Evolutionary conservation across 2,888 invertebrate genomes (phyloP), one percentile per base, ranked within the genome.

Genomic region (Odontothrips loti): DNA sequence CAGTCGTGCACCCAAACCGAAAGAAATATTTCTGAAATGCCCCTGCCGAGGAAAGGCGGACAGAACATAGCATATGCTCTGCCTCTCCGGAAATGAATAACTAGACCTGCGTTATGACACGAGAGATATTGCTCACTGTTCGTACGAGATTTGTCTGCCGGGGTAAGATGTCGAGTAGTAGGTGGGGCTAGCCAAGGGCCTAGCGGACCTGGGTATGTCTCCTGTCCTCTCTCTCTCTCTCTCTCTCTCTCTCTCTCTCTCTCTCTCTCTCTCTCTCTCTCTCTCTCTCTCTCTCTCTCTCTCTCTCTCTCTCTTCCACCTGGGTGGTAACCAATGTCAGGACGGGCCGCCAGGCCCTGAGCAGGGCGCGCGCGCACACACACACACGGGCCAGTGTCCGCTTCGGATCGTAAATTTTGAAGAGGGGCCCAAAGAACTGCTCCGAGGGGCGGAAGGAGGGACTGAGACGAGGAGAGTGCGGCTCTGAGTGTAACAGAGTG

Each of bases 291-390:
- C 58, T 58, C 58, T 51, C 51, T 51, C 51, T 51, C 51, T 51
- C 58, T n/a, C 58, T 43, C 34, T 43, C 34, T 43, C 34, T 43
- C 34, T 43, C 34, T n/a, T 12, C 68, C 68, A 75, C 68, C 27
- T 75, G 68, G 68, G 68, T 75, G 68, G 68, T 27, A 75, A 27
- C 23, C 68, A 75, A 27, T 75, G 68, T 75, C 68, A 75, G 34
- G 34, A 43, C 6, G 34, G 34, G 34, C 34, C 34, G 27, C 23
- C 68, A 27, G 9, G 68, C 23, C 68, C 68, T 27, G 68, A n/a
- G 23, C 58, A 58, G 58, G 15, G 20, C 58, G 58, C 34, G 34
- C 34, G 34, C 34, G 34, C 34, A 6, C 34, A 43, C 34, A 43
- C 34, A 4, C 34, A 43, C 34, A 43, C 34, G 6, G 3, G 34